Percentiles rank a stretch among this genome's conserved stretches.
Evolutionary conservation across 2,113 vertebrate genomes (phyloP).

Genomic region (Meles meles): DNA sequence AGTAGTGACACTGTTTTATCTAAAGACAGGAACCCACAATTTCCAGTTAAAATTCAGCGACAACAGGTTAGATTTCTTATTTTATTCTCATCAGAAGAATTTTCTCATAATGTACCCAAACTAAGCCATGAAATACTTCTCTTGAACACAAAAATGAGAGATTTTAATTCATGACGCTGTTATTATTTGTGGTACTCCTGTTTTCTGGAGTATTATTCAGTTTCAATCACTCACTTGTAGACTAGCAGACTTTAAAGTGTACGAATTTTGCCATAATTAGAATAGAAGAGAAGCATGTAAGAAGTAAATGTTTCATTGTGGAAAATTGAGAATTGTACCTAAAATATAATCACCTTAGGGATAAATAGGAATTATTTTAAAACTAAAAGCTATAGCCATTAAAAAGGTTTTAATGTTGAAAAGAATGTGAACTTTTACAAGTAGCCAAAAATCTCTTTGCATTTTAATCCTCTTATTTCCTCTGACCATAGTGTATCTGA

Average conservation of each 20-base stretch:
- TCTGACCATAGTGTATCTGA: not conserved
- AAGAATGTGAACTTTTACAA: conserved; percentile 23
- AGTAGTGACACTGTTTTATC: not conserved
- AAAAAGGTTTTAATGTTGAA: conserved; percentile 2
- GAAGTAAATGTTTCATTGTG: not conserved
- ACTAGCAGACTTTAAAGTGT: not conserved
- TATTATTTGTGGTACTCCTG: not conserved
- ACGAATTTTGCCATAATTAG: conserved; percentile 11
- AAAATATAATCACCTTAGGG: not conserved
- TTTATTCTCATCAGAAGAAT: conserved; percentile 18
- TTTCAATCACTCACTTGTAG: not conserved
- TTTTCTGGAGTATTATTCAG: not conserved
- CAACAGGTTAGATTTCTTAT: not conserved
- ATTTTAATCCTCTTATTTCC: conserved; percentile 22
- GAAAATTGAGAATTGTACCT: not conserved
- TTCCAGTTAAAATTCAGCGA: not conserved
- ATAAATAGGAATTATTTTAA: not conserved
- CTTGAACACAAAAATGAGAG: not conserved
- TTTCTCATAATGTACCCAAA: conserved; percentile 13
- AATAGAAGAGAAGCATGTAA: not conserved
- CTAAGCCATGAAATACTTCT: not conserved
- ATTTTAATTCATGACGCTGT: conserved; percentile 15
- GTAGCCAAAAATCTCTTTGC: conserved; percentile 23
- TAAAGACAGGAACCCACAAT: not conserved
- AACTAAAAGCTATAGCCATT: not conserved